Base-by-base conservation (phyloP, 2,797 vertebrate species). In the Mus caroli region DNA sequence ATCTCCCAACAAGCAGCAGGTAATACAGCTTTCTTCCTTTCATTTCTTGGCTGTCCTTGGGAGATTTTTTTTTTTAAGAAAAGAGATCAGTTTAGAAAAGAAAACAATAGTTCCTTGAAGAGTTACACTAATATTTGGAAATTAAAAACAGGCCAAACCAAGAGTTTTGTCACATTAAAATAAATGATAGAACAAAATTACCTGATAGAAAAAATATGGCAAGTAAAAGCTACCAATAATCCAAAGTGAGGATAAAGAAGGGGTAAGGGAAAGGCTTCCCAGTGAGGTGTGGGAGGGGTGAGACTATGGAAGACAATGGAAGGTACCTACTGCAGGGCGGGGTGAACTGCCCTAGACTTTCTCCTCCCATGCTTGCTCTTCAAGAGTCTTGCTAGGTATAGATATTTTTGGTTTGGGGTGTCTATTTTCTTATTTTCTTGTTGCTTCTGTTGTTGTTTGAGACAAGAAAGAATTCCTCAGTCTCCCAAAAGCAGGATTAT, bases 281-380 rank as follows among this genome's bases (percentile, higher is more conserved):
- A 28, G 10, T 20, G n/a, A 24, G 7, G n/a, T 10, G 8, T 3
- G 24, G 67, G n/a, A 73, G 24, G 5, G 50, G 46, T 31, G 31
- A 6, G n/a, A 73, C 12, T 37, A 22, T n/a, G 52, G n/a, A n/a
- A n/a, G n/a, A n/a, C 88, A 26, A 20, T 24, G 12, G 3, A 86
- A 26, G 50, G 13, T n/a, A 24, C 28, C 20, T n/a, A 26, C 56
- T 20, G 19, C 37, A 88, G 71, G 20, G 31, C 4, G 6, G 12
- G 11, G 14, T 8, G 4, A 15, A 4, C 20, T 11, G 4, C 9
- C 17, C 37, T 52, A 8, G 0, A 46, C 9, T 43, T 13, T 54
- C 9, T 0, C 3, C 4, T 24, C 60, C 52, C 3, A 2, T 0
- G 1, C 0, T 2, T 3, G 0, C 19, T 80, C 54, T 78, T 77